Conservation (phyloP, 1,140 invertebrate species). For the Delia radicum region DNA sequence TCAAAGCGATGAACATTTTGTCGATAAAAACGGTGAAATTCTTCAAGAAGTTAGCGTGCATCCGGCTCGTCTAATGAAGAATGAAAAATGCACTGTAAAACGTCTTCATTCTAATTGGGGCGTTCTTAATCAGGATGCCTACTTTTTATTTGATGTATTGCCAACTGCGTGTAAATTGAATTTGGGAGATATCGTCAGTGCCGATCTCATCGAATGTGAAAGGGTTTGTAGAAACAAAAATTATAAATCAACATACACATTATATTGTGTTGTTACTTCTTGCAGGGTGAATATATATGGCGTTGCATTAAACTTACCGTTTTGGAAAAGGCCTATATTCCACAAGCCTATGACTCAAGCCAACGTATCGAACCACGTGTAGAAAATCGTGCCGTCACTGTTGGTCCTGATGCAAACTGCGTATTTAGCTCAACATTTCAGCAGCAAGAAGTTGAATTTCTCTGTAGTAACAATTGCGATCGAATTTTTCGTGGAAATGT, state of each 20-base stretch:
- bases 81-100: conserved; percentile 35
- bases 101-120: conserved; percentile 32
- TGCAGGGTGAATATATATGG: conserved; percentile 35
- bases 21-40: conserved; percentile 44
- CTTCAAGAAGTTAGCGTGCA: conserved; percentile 38
- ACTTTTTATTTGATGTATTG: conserved; percentile 37
- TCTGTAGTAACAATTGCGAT: conserved; percentile 52
- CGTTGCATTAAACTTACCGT: conserved; percentile 41
- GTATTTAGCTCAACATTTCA: conserved; percentile 52
- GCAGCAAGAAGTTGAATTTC: conserved; percentile 42
- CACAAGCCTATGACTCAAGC: not conserved
- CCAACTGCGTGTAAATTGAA: conserved; percentile 28
- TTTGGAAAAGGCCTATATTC: conserved; percentile 39
- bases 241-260: not conserved
- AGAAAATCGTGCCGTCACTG: conserved; percentile 50
- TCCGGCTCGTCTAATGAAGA: conserved; percentile 32
- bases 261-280: no score
- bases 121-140: conserved; percentile 31
- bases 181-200: conserved; percentile 40
- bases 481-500: conserved; percentile 43
- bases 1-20: conserved; percentile 39
- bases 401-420: conserved; percentile 54
- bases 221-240: conserved; percentile 33
- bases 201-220: conserved; percentile 45
- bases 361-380: not conserved